These are phyloP conservation scores for Luffia ferchaultella DNA, from an alignment of 2,888 invertebrate species.

Conservation along the genomic window DNA sequence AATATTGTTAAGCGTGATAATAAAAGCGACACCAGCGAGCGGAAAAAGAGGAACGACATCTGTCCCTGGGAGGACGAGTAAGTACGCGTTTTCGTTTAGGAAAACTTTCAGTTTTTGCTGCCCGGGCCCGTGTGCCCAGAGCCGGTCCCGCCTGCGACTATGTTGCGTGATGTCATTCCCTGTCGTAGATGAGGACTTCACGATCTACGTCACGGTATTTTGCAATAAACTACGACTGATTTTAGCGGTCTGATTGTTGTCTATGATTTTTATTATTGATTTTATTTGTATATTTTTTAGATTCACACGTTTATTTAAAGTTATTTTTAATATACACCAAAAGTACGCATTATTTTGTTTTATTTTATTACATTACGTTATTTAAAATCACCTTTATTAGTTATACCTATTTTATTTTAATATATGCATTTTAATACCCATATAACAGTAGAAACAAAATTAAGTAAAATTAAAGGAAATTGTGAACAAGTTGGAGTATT, in stretches of 20 bases:
- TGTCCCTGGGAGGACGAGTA: constrained; percentile 97
- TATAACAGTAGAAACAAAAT: too few relatives aligned
- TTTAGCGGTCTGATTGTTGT: neutral
- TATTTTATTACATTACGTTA: neutral
- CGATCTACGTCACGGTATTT: neutral
- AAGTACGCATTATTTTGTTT: neutral
- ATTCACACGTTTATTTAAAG: neutral
- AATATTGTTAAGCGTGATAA: constrained; percentile 53
- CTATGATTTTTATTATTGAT: neutral
- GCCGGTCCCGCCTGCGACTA: neutral
- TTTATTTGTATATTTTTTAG: neutral
- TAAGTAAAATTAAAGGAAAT: too few relatives aligned
- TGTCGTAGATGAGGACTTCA: too few relatives aligned
- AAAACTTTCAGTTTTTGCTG: neutral
- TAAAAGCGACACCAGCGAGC: constrained; percentile 41
- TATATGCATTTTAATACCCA: too few relatives aligned
- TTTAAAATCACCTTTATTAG: too few relatives aligned
- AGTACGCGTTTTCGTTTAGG: constrained; percentile 54
- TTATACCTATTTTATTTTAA: too few relatives aligned
- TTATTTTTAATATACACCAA: neutral
- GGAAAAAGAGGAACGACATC: constrained; percentile 77
- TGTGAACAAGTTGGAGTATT: too few relatives aligned
- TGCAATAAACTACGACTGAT: neutral
- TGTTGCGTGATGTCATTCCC: too few relatives aligned
- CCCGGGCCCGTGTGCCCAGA: neutral